phyloP scores from a whole-genome alignment of 2,888 invertebrate genomes.

The Cheilosia pagana region DNA sequence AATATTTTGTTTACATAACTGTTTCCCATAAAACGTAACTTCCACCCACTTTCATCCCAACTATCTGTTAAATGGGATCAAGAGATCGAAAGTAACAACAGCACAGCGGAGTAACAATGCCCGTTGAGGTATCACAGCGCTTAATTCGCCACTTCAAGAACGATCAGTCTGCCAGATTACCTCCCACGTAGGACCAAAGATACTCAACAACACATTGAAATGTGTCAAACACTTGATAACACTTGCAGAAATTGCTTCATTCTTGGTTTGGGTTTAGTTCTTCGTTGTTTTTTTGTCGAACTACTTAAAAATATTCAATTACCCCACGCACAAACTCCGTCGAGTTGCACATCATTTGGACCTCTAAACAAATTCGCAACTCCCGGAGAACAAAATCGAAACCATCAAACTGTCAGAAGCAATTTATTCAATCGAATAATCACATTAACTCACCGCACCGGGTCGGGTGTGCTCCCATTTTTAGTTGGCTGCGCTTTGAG shows the following conservation, averaged over 20 bases:
- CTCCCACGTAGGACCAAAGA: conserved; percentile 4
- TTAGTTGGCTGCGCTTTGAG: conserved; percentile 13
- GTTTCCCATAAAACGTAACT: not conserved
- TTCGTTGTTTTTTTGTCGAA: not conserved
- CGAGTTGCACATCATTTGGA: conserved; percentile 24
- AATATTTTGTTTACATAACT: conserved; percentile 14
- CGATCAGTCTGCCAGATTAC: conserved; percentile 18
- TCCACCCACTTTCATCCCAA: conserved; percentile 3
- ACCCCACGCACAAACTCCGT: conserved; percentile 25
- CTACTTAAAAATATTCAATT: conserved; percentile 27
- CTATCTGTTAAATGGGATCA: conserved; percentile 20
- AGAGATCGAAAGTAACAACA: conserved; percentile 25
- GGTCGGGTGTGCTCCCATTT: conserved; percentile 19
- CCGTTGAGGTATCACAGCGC: conserved; percentile 14
- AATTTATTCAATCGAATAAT: conserved; percentile 52
- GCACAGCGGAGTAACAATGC: no score
- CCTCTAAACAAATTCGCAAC: conserved; percentile 24
- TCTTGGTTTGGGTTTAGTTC: not conserved
- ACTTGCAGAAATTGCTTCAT: not conserved
- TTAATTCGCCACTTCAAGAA: conserved; percentile 25
- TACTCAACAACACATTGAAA: conserved; percentile 22
- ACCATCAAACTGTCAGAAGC: conserved; percentile 54
- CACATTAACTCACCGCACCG: conserved; percentile 26
- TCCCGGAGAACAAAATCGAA: conserved; percentile 39
- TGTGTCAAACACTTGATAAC: conserved; percentile 45